These are phyloP conservation scores for Azemiops feae DNA, from an alignment of 2,113 vertebrate genomes.

Conservation along the genomic window DNA sequence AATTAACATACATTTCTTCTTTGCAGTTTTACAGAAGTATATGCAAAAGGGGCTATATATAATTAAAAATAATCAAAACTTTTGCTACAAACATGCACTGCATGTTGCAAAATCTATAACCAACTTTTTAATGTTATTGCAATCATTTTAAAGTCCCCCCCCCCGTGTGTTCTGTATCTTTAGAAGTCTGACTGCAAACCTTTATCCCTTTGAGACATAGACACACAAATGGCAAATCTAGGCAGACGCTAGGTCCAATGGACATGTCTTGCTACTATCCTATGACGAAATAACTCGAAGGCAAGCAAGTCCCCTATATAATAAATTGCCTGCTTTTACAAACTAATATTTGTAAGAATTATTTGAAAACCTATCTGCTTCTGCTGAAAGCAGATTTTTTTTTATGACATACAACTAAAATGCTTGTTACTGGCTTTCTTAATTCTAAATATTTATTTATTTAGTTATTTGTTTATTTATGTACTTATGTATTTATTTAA, in stretches of 20 bases:
- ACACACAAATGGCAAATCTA: background rate
- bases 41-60: slow-evolving; percentile 13
- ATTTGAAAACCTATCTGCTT: background rate
- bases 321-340: background rate
- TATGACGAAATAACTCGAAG: background rate
- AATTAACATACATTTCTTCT: slow-evolving; percentile 17
- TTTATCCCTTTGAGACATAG: background rate
- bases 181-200: slow-evolving; percentile 25
- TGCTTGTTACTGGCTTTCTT: background rate
- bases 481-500: background rate
- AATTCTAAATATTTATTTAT: background rate
- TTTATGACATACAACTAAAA: background rate
- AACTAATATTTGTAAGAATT: background rate
- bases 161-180: background rate
- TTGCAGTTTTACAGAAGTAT: slow-evolving; percentile 38
- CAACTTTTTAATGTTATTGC: slow-evolving; percentile 26
- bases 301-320: background rate
- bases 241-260: background rate
- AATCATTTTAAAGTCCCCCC: slow-evolving; percentile 31
- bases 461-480: too few relatives aligned
- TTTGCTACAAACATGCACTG: slow-evolving; percentile 30
- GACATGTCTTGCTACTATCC: background rate
- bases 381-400: background rate
- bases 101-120: slow-evolving; percentile 34
- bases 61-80: slow-evolving; percentile 24